Conservation (phyloP, 2,888 invertebrate genomes). For the Luperina nickerlii region DNA sequence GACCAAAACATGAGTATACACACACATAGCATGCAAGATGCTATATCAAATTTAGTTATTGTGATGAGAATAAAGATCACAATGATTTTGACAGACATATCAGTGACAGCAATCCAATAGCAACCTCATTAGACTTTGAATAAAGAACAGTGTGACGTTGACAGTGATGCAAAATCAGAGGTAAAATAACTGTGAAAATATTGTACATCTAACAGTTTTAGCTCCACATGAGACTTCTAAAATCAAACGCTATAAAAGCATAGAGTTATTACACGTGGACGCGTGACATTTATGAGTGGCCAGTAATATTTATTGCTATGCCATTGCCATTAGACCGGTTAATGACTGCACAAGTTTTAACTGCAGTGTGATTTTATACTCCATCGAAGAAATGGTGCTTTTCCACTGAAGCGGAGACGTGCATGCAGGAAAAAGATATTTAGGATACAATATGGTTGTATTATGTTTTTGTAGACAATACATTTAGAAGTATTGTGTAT, state of each 20-base stretch:
- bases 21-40: too few species aligned
- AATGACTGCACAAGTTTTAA: conserved; percentile 45
- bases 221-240: conserved; percentile 37
- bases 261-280: conserved; percentile 37
- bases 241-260: conserved; percentile 53
- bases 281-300: conserved; percentile 46
- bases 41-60: too few species aligned
- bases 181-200: neutral
- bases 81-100: too few species aligned
- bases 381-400: neutral
- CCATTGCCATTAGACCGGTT: conserved; percentile 57
- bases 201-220: neutral
- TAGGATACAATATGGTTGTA: too few species aligned
- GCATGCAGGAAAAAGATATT: neutral
- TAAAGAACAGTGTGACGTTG: too few species aligned
- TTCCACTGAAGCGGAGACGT: neutral
- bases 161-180: neutral
- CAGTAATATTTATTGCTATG: conserved; percentile 47
- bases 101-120: too few species aligned
- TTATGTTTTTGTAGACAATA: too few species aligned
- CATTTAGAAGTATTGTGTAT: too few species aligned
- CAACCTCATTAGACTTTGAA: too few species aligned
- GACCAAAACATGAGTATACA: too few species aligned
- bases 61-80: too few species aligned
- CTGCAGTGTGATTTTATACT: conserved; percentile 17